Base-by-base conservation (phyloP, 2,797 vertebrate genomes). In the Chiroxiphia lanceolata region DNA sequence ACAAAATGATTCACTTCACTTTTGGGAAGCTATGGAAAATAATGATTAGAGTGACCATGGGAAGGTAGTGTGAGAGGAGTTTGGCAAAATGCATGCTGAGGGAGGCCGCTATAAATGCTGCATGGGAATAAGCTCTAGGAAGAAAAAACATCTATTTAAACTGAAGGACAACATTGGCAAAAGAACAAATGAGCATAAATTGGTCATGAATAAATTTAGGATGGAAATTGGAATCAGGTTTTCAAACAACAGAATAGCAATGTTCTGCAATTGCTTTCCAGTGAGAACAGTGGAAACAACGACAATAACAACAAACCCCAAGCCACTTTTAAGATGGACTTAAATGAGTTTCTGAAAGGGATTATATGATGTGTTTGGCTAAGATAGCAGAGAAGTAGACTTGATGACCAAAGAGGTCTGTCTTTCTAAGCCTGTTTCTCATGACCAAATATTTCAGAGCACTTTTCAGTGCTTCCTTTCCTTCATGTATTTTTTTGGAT, bases 171-270 rank as follows among this genome's bases (percentile, higher is more conserved):
- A 94, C 94, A 89, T 0, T 96, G 96, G 91, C 92, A 95, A 59
- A 61, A 86, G 87, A 91, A 93, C 84, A 96, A 95, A 93, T 95
- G 87, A 85, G 84, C 90, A 91, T 48, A 92, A 95, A 96, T 91
- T 81, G 89, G 91, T 85, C 82, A 92, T 93, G 94, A 96, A 96
- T 96, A 97, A 91, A 96, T 95, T 96, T 85, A 83, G 91, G 78
- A 61, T 78, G 67, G 68, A 79, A 92, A 95, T 23, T 89, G 83
- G 78, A 94, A 87, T 85, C 79, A 91, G 57, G 65, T 87, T 96
- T 94, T 87, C 92, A 96, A 94, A 94, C 92, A 92, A 68, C 78
- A 81, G 69, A 91, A 75, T 19, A 87, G 34, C 1, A 17, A 89
- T 64, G 33, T 91, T 94, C 72, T 92, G 76, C 71, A 92, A 65